Percentiles rank a stretch among this genome's conserved stretches.
Conservation (phyloP, 2,797 vertebrate species). For the Bryconaethiops microstoma region DNA sequence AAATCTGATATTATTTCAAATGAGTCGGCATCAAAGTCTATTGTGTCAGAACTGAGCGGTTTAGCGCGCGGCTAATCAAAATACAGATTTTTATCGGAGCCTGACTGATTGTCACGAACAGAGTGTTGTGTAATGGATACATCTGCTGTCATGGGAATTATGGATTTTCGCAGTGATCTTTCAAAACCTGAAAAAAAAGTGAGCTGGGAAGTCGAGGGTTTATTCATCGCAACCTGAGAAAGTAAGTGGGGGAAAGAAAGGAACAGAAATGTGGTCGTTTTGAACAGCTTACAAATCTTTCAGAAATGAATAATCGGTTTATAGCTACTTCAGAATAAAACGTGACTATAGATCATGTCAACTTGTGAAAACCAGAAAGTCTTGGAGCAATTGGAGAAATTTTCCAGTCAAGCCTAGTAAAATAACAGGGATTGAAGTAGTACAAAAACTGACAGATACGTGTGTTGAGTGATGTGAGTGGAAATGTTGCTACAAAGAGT, state of each 20-base stretch:
- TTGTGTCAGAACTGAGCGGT: slow-evolving; percentile 74
- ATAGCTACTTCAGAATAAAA: background rate
- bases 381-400: background rate
- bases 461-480: background rate
- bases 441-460: no score
- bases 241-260: slow-evolving; percentile 19
- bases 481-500: background rate
- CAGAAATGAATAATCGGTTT: background rate
- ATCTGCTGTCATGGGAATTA: slow-evolving; percentile 73
- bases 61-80: slow-evolving; percentile 81
- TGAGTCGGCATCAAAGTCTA: slow-evolving; percentile 74
- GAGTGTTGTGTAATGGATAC: slow-evolving; percentile 82
- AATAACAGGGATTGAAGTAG: no score
- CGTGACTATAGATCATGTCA: background rate
- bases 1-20: slow-evolving; percentile 79
- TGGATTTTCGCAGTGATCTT: slow-evolving; percentile 71
- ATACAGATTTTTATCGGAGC: slow-evolving; percentile 79
- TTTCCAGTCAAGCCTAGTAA: background rate
- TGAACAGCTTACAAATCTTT: background rate
- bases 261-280: background rate
- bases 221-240: slow-evolving; percentile 7
- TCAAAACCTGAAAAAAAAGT: slow-evolving; percentile 19
- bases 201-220: slow-evolving; percentile 18
- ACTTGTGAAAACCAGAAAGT: background rate
- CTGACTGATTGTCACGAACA: slow-evolving; percentile 75